Evolutionary conservation across 1,140 invertebrate genomes (phyloP).

Genomic region (Chrysomallon squamiferum): DNA sequence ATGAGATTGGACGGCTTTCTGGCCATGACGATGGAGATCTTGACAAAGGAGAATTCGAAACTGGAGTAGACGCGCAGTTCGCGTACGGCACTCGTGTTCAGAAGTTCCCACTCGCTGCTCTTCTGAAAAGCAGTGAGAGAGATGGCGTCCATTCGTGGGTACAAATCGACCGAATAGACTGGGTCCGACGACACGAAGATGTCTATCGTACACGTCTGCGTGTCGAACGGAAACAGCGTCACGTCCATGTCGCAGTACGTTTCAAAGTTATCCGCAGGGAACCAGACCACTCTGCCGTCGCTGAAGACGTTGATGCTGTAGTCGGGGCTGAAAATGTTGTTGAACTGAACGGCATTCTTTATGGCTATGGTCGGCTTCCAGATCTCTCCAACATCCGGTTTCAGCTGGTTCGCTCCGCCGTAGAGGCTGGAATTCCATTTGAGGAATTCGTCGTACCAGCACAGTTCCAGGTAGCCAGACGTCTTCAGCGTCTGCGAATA

Average conservation of each 20-base stretch:
- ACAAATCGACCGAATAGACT: neutral
- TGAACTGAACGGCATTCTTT: neutral
- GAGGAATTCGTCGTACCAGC: slow-evolving; percentile 9
- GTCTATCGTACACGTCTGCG: slow-evolving; percentile 93
- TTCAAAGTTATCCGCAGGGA: slow-evolving; percentile 95
- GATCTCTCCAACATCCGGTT: neutral
- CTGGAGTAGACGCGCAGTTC: neutral
- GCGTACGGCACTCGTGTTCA: neutral
- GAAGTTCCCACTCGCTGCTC: slow-evolving; percentile 18
- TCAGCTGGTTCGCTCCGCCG: neutral
- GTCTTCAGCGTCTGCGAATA: slow-evolving; percentile 10
- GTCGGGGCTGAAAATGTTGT: neutral
- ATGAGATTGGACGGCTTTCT: slow-evolving; percentile 5
- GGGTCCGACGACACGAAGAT: slow-evolving; percentile 94
- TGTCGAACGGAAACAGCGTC: slow-evolving; percentile 73
- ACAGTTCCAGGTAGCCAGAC: neutral
- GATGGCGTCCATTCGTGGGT: neutral
- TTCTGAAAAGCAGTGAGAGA: neutral
- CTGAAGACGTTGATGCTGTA: slow-evolving; percentile 62
- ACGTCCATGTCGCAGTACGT: slow-evolving; percentile 86
- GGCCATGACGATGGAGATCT: neutral
- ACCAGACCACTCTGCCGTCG: slow-evolving; percentile 94
- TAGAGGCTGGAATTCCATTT: slow-evolving; percentile 10
- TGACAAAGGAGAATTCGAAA: neutral
- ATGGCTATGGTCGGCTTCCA: slow-evolving; percentile 12